Evolutionary conservation across 1,140 invertebrate species (phyloP).

Genomic region (Drosophila bocki): DNA sequence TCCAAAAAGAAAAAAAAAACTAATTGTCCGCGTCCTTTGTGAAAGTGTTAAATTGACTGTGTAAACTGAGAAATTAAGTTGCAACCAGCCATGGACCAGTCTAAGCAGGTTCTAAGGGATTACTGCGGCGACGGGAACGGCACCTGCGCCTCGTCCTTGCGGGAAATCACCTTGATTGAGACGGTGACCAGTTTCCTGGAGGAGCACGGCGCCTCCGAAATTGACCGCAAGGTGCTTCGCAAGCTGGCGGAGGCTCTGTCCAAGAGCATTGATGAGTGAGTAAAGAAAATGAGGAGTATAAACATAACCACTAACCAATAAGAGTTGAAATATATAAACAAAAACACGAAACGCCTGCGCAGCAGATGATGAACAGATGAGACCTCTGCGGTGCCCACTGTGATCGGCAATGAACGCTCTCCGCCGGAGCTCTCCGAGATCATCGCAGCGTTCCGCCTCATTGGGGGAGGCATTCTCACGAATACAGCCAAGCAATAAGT

Average conservation of each 20-base stretch:
- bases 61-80: background rate
- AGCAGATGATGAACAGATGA: slow-evolving; percentile 31
- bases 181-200: slow-evolving; percentile 73
- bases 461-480: slow-evolving; percentile 28
- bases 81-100: slow-evolving; percentile 50
- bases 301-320: slow-evolving; percentile 1
- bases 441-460: slow-evolving; percentile 18
- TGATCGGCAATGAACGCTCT: slow-evolving; percentile 34
- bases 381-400: slow-evolving; percentile 21
- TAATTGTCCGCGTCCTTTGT: slow-evolving; percentile 28
- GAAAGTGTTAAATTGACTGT: slow-evolving; percentile 30
- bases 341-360: background rate
- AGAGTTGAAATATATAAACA: slow-evolving; percentile 13
- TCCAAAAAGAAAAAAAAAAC: slow-evolving; percentile 35
- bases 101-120: slow-evolving; percentile 61
- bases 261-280: slow-evolving; percentile 72
- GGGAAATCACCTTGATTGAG: slow-evolving; percentile 68
- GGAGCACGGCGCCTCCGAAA: slow-evolving; percentile 67
- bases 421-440: slow-evolving; percentile 34
- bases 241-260: slow-evolving; percentile 70
- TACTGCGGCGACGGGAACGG: slow-evolving; percentile 42
- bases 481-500: background rate
- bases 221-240: slow-evolving; percentile 60
- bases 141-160: slow-evolving; percentile 64
- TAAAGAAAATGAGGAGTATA: background rate